Evolutionary conservation across 2,888 invertebrate genomes (phyloP).

Genomic region (Tetramorium bicarinatum): DNA sequence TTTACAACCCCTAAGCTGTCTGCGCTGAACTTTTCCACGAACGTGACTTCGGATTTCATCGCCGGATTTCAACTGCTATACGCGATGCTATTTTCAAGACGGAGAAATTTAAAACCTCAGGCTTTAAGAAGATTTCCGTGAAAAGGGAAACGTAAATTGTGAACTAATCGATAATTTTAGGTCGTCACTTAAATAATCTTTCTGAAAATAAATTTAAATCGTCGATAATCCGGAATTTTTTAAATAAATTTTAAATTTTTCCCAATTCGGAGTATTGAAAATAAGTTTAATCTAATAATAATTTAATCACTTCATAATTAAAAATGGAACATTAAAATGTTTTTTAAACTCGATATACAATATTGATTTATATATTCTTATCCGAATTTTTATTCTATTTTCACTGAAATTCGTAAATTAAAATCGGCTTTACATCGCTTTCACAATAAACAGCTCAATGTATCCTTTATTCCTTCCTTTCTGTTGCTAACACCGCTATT

Average conservation of each 20-base stretch:
- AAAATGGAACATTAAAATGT: background rate
- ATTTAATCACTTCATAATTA: background rate
- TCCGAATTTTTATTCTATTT: background rate
- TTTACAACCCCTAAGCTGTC: constrained; percentile 44
- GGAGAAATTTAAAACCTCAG: background rate
- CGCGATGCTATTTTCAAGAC: constrained; percentile 25
- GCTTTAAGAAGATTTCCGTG: constrained; percentile 18
- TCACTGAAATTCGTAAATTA: background rate
- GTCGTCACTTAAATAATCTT: background rate
- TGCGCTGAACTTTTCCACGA: constrained; percentile 39
- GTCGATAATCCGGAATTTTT: background rate
- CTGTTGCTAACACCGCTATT: background rate
- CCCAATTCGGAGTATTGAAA: background rate
- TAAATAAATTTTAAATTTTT: background rate
- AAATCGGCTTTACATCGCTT: background rate
- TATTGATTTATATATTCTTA: background rate
- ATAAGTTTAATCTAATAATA: background rate
- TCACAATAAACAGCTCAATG: background rate
- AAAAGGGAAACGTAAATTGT: background rate
- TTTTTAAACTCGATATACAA: background rate
- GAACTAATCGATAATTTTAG: constrained; percentile 11
- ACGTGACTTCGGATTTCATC: constrained; percentile 47
- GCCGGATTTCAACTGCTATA: constrained; percentile 19
- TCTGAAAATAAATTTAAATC: background rate
- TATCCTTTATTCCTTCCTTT: background rate